These are phyloP conservation scores for Rhabditoides inermis DNA, from an alignment of 2,888 invertebrate species.

Conservation along the genomic window DNA sequence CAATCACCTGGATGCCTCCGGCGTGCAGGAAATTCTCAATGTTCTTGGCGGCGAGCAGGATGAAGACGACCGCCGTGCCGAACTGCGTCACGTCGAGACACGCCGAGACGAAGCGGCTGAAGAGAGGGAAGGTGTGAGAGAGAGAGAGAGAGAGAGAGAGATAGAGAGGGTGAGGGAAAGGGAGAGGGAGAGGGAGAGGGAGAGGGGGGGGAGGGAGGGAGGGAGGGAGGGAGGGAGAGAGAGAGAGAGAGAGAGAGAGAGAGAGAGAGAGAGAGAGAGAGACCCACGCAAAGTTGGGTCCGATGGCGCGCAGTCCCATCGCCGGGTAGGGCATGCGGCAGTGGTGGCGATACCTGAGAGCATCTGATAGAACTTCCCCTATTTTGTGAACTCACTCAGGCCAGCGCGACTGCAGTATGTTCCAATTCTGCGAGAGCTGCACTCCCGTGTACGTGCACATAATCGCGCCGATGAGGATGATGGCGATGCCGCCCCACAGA, in stretches of 20 bases:
- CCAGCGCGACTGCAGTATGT: slow-evolving; percentile 16
- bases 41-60: slow-evolving; percentile 43
- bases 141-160: too few relatives aligned
- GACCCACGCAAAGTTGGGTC: slow-evolving; percentile 34
- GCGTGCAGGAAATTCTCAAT: slow-evolving; percentile 37
- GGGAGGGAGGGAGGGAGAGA: too few relatives aligned
- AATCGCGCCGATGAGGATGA: slow-evolving; percentile 34
- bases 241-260: too few relatives aligned
- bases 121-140: too few relatives aligned
- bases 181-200: too few relatives aligned
- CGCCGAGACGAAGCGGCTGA: slow-evolving; percentile 33
- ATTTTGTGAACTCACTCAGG: slow-evolving; percentile 12
- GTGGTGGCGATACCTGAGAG: slow-evolving; percentile 33
- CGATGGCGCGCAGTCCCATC: slow-evolving; percentile 40
- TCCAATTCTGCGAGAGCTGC: slow-evolving; percentile 40
- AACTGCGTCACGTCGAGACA: slow-evolving; percentile 43
- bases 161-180: too few relatives aligned
- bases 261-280: too few relatives aligned
- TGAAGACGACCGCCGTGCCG: slow-evolving; percentile 47
- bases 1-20: too few relatives aligned
- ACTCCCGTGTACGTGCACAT: slow-evolving; percentile 43
- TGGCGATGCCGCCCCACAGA: slow-evolving; percentile 18
- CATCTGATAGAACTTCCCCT: not conserved
- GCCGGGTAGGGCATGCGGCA: slow-evolving; percentile 47
- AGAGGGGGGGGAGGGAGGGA: too few relatives aligned